Evolutionary conservation across 1,140 invertebrate species (phyloP), one percentile per base, ranked within the genome.

Genomic region (Lepidurus arcticus): DNA sequence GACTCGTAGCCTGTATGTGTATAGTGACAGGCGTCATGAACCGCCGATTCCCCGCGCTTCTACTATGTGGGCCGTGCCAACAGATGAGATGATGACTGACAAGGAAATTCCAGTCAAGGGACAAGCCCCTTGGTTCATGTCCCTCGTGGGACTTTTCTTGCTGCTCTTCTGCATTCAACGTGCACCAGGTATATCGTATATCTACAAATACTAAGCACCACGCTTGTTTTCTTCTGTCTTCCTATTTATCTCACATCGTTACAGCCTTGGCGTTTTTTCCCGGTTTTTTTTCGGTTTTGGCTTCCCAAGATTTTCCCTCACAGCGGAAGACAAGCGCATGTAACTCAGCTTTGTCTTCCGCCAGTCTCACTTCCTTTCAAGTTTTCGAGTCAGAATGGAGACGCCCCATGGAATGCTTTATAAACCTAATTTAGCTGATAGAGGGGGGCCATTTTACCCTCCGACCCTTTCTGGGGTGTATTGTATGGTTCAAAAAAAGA

Each of bases 41-140:
- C 53, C 53, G 53, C 53, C 16, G 21, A 65, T 65, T 21, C 53
- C 21, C 16, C 21, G 5, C 21, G 53, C 21, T 65, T 21, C 53
- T 65, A 21, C 47, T 21, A 65, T 21, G 53, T 65, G 53, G 53
- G 8, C 21, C 21, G 16, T 65, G 53, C 21, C 53, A 65, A 65
- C 16, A 65, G 21, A 65, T 65, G 53, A 65, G 53, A 65, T 65
- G 53, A 65, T 65, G 53, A 65, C 53, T 21, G 53, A 65, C 53
- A 65, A n/a, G 53, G 53, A 65, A 65, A 65, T 65, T 65, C 53
- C 53, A 65, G 53, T 65, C 53, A 65, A 65, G 53, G 53, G 53
- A 65, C 53, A 65, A 65, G 53, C 53, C 53, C 53, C 53, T 65
- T 65, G 53, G 53, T 65, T 65, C 53, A 65, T 65, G 53, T 65